Evolutionary conservation across 2,113 vertebrate species (phyloP).

Genomic region (Ifrita kowaldi): DNA sequence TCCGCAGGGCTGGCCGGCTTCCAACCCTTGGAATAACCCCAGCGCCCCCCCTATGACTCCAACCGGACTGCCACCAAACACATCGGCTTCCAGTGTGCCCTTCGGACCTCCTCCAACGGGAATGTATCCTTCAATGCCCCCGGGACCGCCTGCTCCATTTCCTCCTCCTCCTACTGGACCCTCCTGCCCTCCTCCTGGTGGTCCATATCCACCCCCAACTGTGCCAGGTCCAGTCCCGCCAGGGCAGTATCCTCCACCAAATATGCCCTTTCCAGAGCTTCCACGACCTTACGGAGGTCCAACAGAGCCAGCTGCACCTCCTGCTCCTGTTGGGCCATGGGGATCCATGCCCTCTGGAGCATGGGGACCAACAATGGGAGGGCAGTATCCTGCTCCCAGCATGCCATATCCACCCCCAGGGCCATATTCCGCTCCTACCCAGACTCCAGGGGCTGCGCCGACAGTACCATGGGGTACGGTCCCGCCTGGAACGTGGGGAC

Average conservation of each 20-base stretch:
- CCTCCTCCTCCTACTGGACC: slow-evolving; percentile 75
- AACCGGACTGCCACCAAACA: slow-evolving; percentile 70
- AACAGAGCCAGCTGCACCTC: slow-evolving; percentile 73
- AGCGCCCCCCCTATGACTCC: slow-evolving; percentile 72
- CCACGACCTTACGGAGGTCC: slow-evolving; percentile 76
- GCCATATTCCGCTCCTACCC: slow-evolving; percentile 75
- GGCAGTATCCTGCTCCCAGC: slow-evolving; percentile 76
- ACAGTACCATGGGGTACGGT: slow-evolving; percentile 78
- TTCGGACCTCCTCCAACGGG: slow-evolving; percentile 77
- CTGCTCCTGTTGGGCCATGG: slow-evolving; percentile 76
- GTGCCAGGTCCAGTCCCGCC: slow-evolving; percentile 74
- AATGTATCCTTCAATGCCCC: slow-evolving; percentile 80
- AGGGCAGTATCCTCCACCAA: slow-evolving; percentile 77
- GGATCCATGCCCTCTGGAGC: slow-evolving; percentile 76
- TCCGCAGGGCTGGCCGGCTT: slow-evolving; percentile 70
- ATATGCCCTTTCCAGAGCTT: slow-evolving; percentile 78
- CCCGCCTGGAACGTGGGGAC: slow-evolving; percentile 79
- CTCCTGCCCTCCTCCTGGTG: slow-evolving; percentile 71
- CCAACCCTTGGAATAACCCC: slow-evolving; percentile 74
- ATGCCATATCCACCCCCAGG: slow-evolving; percentile 78
- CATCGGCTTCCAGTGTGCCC: slow-evolving; percentile 69
- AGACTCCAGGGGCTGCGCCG: slow-evolving; percentile 73
- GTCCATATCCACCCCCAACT: slow-evolving; percentile 72
- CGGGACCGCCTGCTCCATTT: slow-evolving; percentile 76
- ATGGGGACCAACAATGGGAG: slow-evolving; percentile 78